phyloP scores from a whole-genome alignment of 2,797 vertebrate species.

The Saxicola maurus region DNA sequence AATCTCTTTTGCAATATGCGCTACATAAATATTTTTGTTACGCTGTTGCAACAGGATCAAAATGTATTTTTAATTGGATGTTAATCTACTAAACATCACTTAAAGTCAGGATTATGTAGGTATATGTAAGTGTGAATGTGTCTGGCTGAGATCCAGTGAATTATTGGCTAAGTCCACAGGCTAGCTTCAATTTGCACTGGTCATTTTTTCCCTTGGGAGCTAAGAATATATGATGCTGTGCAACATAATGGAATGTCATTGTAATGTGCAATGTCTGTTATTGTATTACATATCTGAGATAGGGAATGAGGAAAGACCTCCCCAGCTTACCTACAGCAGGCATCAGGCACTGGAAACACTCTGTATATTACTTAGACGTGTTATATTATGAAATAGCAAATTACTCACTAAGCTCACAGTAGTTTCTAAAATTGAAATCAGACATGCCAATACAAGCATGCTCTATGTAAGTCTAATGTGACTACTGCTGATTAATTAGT shows the following conservation, averaged over 20 bases:
- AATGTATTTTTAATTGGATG: slow-evolving; percentile 49
- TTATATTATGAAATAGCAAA: background rate
- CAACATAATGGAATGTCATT: slow-evolving; percentile 54
- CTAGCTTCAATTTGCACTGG: slow-evolving; percentile 57
- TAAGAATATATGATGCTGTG: slow-evolving; percentile 23
- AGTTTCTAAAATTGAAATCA: slow-evolving; percentile 4
- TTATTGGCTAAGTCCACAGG: background rate
- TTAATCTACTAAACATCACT: slow-evolving; percentile 28
- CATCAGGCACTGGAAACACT: background rate
- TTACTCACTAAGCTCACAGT: background rate
- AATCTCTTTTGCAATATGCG: background rate
- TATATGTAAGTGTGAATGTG: background rate
- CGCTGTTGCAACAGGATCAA: slow-evolving; percentile 16
- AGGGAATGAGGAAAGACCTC: background rate
- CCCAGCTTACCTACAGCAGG: background rate
- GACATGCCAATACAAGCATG: background rate
- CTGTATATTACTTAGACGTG: background rate
- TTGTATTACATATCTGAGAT: background rate
- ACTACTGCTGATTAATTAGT: background rate
- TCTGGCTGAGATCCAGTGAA: slow-evolving; percentile 12
- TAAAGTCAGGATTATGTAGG: background rate
- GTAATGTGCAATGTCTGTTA: slow-evolving; percentile 17
- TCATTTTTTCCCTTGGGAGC: slow-evolving; percentile 44
- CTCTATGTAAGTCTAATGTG: background rate
- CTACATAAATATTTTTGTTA: slow-evolving; percentile 33